phyloP scores from a whole-genome alignment of 2,888 invertebrate genomes.

The Rhagium mordax region DNA sequence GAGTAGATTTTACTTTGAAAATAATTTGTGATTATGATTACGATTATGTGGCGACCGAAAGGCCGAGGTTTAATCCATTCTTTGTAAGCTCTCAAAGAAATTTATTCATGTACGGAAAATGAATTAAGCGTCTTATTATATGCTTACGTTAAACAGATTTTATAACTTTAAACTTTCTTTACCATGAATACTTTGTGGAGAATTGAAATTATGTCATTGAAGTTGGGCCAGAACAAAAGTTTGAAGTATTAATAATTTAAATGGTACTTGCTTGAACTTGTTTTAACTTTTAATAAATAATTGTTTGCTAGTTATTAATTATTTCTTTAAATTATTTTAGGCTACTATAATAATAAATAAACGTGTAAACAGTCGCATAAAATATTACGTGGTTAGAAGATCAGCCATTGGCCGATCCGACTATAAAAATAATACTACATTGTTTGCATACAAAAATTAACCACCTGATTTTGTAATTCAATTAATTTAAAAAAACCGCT shows the following conservation, averaged over 20 bases:
- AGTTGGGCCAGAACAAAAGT: background rate
- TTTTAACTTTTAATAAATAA: background rate
- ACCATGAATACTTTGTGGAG: background rate
- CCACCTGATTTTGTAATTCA: too few species aligned
- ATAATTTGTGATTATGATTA: conserved; percentile 48
- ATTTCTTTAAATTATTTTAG: background rate
- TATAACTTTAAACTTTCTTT: background rate
- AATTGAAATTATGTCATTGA: background rate
- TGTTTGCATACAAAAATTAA: too few species aligned
- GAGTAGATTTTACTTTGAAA: conserved; percentile 39
- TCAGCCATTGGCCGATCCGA: too few species aligned
- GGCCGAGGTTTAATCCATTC: conserved; percentile 41
- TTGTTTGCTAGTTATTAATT: background rate
- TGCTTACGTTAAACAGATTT: background rate
- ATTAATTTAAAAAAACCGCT: too few species aligned
- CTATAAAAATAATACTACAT: too few species aligned
- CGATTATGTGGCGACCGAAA: conserved; percentile 19
- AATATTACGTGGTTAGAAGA: too few species aligned
- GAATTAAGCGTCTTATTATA: conserved; percentile 23
- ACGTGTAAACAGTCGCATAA: too few species aligned
- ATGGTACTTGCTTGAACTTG: background rate
- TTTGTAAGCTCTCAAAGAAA: conserved; percentile 20
- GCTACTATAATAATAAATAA: too few species aligned
- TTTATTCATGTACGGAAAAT: conserved; percentile 15
- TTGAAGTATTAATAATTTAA: background rate